Base-by-base conservation (phyloP, 2,113 vertebrate genomes). In the Chaenogobius annularis region DNA sequence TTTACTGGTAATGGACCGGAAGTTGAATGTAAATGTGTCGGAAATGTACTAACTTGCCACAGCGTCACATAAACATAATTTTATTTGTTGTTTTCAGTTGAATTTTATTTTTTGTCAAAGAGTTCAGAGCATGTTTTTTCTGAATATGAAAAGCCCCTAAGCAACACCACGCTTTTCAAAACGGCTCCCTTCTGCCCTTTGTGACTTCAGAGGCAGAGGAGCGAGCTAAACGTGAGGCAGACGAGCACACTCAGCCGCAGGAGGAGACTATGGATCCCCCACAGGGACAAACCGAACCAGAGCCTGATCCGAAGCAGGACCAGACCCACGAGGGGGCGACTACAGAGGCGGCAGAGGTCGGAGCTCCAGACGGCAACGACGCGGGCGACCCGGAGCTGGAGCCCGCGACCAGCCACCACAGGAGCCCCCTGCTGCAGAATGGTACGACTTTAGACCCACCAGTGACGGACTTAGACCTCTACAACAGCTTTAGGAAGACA, bases 171-270 rank as follows among this genome's bases (percentile, higher is more conserved):
- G 8, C 58, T 31, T 61, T 17, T 17, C 23, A 8, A 5, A 61
- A 35, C 13, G 2, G 15, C 26, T 10, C 14, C 43, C 44, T 37
- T 7, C 1, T 35, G 3, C 65, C 68, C 56, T 48, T 5, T 85
- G 50, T 85, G 65, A 78, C 85, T 71, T 89, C 89, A 94, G 96
- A 96, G 83, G 84, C 92, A 7, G 95, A 96, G 62, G 95, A 96
- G 77, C 93, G 92, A 83, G 86, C 90, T 71, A 89, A 80, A 64
- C 93, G 87, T 65, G 94, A 93, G 74, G 87, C 88, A 6, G 92
- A 94, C 48, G 95, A 95, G 83, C 89, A 66, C 70, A 92, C 86
- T 80, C 83, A 87, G 80, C 83, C 87, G 80, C 89, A 91, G 79
- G 93, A 93, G 58, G 89, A 89, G 12, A 78, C 92, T 20, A 90